These are phyloP conservation scores for Meganola albula DNA, from an alignment of 2,888 invertebrate species.

Conservation along the genomic window DNA sequence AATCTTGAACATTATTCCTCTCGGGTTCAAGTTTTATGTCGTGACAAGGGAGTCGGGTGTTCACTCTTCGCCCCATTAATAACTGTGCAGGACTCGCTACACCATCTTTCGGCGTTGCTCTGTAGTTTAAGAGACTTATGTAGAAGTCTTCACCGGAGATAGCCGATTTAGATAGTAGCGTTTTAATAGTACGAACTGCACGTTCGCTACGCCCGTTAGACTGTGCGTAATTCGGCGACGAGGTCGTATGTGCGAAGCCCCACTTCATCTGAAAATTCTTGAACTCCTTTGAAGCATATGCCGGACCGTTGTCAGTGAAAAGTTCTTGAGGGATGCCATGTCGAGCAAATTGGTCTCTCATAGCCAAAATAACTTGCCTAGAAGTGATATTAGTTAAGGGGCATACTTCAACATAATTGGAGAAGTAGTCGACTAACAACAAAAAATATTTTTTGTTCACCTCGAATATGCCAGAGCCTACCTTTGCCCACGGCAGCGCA, in stretches of 20 bases:
- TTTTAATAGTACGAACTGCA: background rate
- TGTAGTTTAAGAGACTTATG: slow-evolving; percentile 14
- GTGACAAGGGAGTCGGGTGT: slow-evolving; percentile 1
- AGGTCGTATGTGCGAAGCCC: slow-evolving; percentile 11
- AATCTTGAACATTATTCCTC: background rate
- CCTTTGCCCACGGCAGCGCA: background rate
- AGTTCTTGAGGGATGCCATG: slow-evolving; percentile 7
- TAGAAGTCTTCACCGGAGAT: slow-evolving; percentile 9
- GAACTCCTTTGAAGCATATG: slow-evolving; percentile 8
- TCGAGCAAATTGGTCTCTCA: slow-evolving; percentile 8
- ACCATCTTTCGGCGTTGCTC: slow-evolving; percentile 14
- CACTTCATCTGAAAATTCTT: slow-evolving; percentile 14
- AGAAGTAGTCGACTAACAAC: slow-evolving; percentile 10
- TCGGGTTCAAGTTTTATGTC: background rate
- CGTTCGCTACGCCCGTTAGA: background rate
- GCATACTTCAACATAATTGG: slow-evolving; percentile 3
- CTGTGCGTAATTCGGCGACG: background rate
- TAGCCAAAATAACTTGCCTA: background rate
- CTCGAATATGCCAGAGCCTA: slow-evolving; percentile 13
- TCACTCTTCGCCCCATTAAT: slow-evolving; percentile 16
- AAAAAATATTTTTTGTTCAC: slow-evolving; percentile 8
- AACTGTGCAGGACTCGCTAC: slow-evolving; percentile 17
- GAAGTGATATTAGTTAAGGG: background rate
- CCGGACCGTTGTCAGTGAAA: slow-evolving; percentile 6
- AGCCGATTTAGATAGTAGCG: background rate